Evolutionary conservation across 1,140 invertebrate genomes (phyloP).

Genomic region (Macrotrachela quadricornifera): DNA sequence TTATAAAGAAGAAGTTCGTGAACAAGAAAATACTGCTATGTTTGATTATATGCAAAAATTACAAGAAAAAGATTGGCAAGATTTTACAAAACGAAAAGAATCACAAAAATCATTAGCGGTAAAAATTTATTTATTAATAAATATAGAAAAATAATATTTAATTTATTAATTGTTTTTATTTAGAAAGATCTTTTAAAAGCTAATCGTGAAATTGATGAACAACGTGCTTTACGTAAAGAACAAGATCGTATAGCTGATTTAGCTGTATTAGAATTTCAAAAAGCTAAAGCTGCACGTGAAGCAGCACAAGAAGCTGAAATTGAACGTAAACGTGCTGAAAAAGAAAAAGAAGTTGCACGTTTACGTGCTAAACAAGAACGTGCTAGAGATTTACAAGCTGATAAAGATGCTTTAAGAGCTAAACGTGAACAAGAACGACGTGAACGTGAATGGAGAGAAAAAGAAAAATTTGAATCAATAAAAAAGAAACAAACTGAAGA

Average conservation of each 20-base stretch:
- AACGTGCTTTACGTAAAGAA: conserved; percentile 19
- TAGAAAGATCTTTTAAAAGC: conserved; percentile 27
- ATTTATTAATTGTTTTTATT: neutral
- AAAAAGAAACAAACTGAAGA: conserved; percentile 25
- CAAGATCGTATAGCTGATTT: conserved; percentile 24
- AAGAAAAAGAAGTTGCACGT: conserved; percentile 28
- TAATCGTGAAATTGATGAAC: conserved; percentile 22
- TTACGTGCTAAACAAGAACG: conserved; percentile 26
- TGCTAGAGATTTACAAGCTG: conserved; percentile 26
- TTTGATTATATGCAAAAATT: conserved; percentile 2
- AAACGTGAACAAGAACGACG: conserved; percentile 28
- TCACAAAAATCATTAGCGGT: conserved; percentile 6
- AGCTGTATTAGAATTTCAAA: conserved; percentile 28
- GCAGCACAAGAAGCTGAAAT: conserved; percentile 26
- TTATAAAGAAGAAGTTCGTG: neutral
- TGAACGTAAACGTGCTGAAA: conserved; percentile 25
- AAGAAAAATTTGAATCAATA: conserved; percentile 22
- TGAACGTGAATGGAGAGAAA: conserved; percentile 29
- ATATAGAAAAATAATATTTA: too few species aligned
- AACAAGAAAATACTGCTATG: conserved; percentile 6
- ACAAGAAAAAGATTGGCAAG: conserved; percentile 4
- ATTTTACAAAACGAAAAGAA: conserved; percentile 4
- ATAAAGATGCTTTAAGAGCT: conserved; percentile 26
- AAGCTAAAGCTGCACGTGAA: conserved; percentile 30
- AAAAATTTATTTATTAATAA: neutral